Evolutionary conservation across 2,888 invertebrate genomes (phyloP).

Genomic region (Fabriciana adippe): DNA sequence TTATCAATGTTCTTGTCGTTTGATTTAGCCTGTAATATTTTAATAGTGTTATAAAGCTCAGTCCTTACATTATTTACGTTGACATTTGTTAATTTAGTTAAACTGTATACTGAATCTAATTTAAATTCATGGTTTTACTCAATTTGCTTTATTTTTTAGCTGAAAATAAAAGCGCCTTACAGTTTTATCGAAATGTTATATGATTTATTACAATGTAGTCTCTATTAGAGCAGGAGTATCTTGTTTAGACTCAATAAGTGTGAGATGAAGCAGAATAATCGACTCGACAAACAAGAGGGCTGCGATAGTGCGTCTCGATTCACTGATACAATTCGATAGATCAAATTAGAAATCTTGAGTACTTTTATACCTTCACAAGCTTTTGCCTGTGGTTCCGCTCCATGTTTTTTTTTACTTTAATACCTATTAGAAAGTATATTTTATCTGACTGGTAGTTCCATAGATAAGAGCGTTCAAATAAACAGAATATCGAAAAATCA

Average conservation of each 20-base stretch:
- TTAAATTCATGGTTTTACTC: background rate
- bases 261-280: conserved; percentile 79
- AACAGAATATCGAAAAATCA: too few species aligned
- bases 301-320: conserved; percentile 59
- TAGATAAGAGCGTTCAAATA: too few species aligned
- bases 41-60: background rate
- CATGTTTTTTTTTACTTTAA: too few species aligned
- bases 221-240: conserved; percentile 35
- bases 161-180: background rate
- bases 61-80: conserved; percentile 5
- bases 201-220: conserved; percentile 27
- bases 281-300: conserved; percentile 79
- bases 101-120: background rate
- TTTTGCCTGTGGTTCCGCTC: too few species aligned
- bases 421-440: too few species aligned
- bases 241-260: conserved; percentile 67
- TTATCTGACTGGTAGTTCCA: too few species aligned
- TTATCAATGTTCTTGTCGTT: conserved; percentile 30
- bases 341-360: conserved; percentile 41
- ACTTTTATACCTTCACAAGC: background rate
- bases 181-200: background rate
- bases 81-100: conserved; percentile 2
- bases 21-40: conserved; percentile 20
- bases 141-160: background rate
- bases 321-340: conserved; percentile 48